Conservation (phyloP, 2,113 vertebrate species). For the Alaudala cheleensis region DNA sequence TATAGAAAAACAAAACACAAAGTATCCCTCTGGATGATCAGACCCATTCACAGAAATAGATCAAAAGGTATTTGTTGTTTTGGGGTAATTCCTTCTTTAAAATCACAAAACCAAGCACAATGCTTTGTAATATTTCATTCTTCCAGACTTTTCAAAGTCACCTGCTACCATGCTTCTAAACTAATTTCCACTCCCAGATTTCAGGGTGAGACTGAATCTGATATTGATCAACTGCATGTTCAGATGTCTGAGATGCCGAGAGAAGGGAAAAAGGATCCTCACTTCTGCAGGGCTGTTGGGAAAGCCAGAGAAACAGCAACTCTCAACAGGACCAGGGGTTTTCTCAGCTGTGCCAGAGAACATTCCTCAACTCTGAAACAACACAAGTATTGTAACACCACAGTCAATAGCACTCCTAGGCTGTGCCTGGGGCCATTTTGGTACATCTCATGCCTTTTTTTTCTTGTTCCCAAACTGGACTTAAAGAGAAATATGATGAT, state of each 20-base stretch:
- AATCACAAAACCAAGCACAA: background rate
- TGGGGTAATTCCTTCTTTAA: background rate
- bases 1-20: background rate
- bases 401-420: background rate
- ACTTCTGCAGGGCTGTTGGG: background rate
- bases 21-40: background rate
- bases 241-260: background rate
- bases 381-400: background rate
- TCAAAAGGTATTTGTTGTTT: fast-evolving
- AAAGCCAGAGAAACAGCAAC: background rate
- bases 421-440: background rate
- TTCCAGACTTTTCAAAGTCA: background rate
- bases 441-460: background rate
- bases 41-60: background rate
- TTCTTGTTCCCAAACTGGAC: background rate
- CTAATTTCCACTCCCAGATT: background rate
- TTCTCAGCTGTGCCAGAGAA: background rate
- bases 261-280: background rate
- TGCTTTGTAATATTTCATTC: background rate
- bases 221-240: background rate
- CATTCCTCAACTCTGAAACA: background rate
- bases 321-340: fast-evolving
- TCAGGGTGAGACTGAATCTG: background rate
- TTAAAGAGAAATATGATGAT: background rate
- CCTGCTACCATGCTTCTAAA: background rate